Base-by-base conservation (phyloP, 2,797 vertebrate species). In the Acrocephalus scirpaceus region DNA sequence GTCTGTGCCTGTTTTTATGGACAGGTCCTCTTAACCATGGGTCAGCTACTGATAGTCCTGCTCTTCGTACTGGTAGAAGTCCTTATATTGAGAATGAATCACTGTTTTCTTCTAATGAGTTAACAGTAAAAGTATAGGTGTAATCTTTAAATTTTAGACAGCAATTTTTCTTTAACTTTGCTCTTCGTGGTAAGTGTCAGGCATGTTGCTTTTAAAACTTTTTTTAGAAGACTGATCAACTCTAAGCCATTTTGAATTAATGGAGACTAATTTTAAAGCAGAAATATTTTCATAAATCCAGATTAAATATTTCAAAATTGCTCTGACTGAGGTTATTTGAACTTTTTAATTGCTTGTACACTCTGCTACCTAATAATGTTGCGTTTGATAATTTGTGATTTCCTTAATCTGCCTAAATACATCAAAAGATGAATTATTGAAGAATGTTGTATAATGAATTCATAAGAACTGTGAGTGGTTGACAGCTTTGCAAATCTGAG, bases 361-460 rank as follows among this genome's bases (percentile, higher is more conserved):
- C 18, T 95, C 72, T 83, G 20, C 62, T 85, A 57, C 26, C 54
- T 92, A 89, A 81, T 69, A 79, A 83, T 69, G 56, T 51, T 66
- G 50, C 54, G 3, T 48, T 60, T 81, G 58, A 69, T 81, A 91
- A 86, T 71, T 56, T 73, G 32, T 38, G 29, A 91, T 96, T 95
- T 96, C 71, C 38, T 96, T 96, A 82, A 92, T 95, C 96, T 94
- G 23, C 65, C 66, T 88, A 76, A 91, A 92, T 40, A 83, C 42
- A 90, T 88, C 51, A 87, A 95, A 84, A 96, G 74, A 93, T 60
- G 69, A 86, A 88, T 96, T 94, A 94, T 8, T 92, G 25, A 56
- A 88, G 44, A 95, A 88, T 50, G 11, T 93, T 96, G 22, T 88
- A 38, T 84, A 95, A 90, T 91, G 82, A 92, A 95, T 96, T 96